Evolutionary conservation across 2,797 vertebrate species (phyloP), one percentile per base, ranked within the genome.

Genomic region (Todus mexicanus): DNA sequence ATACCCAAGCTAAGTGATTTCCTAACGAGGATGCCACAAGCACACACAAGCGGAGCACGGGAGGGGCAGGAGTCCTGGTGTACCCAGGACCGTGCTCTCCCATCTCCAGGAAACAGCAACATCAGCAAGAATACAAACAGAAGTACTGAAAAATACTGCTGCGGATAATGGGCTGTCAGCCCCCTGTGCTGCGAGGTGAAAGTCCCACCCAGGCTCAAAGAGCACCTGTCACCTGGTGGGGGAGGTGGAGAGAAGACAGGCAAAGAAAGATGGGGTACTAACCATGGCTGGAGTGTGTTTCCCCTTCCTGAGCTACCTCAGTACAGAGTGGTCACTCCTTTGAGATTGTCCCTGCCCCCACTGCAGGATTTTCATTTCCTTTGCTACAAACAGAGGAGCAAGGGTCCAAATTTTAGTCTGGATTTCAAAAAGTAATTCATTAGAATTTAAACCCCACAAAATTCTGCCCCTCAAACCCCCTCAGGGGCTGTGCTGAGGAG

Each of bases 221-320:
- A 48, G 20, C 47, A 33, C 21, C 43, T 54, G 69, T 54, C 56
- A 76, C 61, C 26, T 63, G 48, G 65, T 11, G 33, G 38, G 57
- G 42, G 43, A 87, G 61, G 47, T 13, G 23, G 40, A 65, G 60
- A 38, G 63, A 71, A 53, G 61, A 74, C 19, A 83, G 40, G 60
- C 33, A 61, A 40, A 57, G 73, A 79, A 66, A 78, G 63, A 59
- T 4, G 38, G 59, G 53, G 84, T 82, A 73, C 76, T 74, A 73
- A 86, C 73, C 89, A 90, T 33, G 77, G 57, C 37, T 78, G 77
- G 43, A 72, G 47, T 31, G 15, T 3, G 2, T n/a, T 85, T 77
- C 54, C 80, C 91, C 69, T 70, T 92, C 80, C 91, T 70, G 76
- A 93, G 80, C 89, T 94, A 90, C 80, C 91, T 92, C 87, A 86